phyloP scores from a whole-genome alignment of 2,888 invertebrate species.

The Netelia inedita region DNA sequence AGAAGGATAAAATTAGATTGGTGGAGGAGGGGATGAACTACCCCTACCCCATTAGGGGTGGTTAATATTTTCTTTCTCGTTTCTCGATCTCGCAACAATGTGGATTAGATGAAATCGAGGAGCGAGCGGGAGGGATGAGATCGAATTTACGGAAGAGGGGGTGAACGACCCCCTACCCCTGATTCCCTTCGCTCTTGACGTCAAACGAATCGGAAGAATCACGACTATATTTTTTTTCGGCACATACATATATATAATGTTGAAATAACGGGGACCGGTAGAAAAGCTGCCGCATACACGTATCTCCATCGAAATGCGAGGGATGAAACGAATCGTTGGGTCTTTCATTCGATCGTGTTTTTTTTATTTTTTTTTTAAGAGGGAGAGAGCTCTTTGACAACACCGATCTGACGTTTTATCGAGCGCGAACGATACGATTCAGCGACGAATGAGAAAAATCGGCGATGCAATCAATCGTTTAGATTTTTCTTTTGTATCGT shows the following conservation, averaged over 20 bases:
- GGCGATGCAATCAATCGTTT: conserved; percentile 41
- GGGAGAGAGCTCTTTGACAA: background rate
- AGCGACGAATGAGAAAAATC: background rate
- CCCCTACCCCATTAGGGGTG: background rate
- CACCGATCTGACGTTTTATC: conserved; percentile 39
- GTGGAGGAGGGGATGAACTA: background rate
- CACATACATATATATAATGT: background rate
- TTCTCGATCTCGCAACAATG: background rate
- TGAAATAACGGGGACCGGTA: conserved; percentile 31
- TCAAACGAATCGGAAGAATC: conserved; percentile 62
- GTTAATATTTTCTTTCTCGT: background rate
- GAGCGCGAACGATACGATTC: conserved; percentile 46
- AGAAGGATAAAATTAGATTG: background rate
- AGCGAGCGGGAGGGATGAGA: background rate
- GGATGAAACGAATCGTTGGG: conserved; percentile 44
- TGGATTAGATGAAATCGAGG: background rate
- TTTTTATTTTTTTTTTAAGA: conserved; percentile 17
- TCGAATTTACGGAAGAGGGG: background rate
- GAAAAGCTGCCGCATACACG: conserved; percentile 27
- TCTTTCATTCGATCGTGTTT: conserved; percentile 19
- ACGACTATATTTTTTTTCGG: conserved; percentile 29
- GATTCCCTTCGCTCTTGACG: background rate
- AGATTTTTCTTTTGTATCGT: background rate
- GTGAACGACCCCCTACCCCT: background rate
- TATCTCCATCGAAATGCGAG: conserved; percentile 33